Evolutionary conservation across 2,888 invertebrate species (phyloP).

Genomic region (Nomada ferruginata): DNA sequence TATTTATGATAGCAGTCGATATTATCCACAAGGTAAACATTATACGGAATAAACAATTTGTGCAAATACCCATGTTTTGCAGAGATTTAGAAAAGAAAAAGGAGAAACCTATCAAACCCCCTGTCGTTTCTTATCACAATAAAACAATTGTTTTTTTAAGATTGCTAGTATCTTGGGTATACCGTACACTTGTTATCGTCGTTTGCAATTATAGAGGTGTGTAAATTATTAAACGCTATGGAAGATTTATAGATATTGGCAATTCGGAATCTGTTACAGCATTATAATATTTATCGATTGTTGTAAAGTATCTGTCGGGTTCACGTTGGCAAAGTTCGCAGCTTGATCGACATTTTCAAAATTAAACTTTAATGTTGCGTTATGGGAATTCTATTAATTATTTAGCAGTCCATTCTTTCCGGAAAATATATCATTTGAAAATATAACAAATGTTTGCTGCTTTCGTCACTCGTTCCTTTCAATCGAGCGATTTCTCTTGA

Average conservation of each 20-base stretch:
- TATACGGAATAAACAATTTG: constrained; percentile 51
- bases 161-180: not conserved
- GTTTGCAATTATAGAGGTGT: not conserved
- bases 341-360: too few species aligned
- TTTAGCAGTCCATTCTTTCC: too few species aligned
- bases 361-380: too few species aligned
- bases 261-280: too few species aligned
- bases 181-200: not conserved
- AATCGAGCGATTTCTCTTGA: too few species aligned
- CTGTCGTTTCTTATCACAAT: constrained; percentile 40
- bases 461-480: too few species aligned
- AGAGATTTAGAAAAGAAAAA: constrained; percentile 5
- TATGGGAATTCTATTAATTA: too few species aligned
- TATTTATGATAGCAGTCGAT: constrained; percentile 33
- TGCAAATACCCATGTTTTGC: constrained; percentile 23
- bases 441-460: too few species aligned
- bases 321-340: too few species aligned
- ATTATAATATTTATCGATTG: too few species aligned
- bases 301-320: too few species aligned
- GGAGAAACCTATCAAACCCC: constrained; percentile 25
- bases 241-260: not conserved
- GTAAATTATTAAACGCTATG: not conserved
- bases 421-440: too few species aligned
- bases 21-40: constrained; percentile 35
- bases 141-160: not conserved